Percentiles rank a stretch among this genome's conserved stretches.
phyloP scores from a whole-genome alignment of 2,888 invertebrate species.

The Falcaria lacertinaria region DNA sequence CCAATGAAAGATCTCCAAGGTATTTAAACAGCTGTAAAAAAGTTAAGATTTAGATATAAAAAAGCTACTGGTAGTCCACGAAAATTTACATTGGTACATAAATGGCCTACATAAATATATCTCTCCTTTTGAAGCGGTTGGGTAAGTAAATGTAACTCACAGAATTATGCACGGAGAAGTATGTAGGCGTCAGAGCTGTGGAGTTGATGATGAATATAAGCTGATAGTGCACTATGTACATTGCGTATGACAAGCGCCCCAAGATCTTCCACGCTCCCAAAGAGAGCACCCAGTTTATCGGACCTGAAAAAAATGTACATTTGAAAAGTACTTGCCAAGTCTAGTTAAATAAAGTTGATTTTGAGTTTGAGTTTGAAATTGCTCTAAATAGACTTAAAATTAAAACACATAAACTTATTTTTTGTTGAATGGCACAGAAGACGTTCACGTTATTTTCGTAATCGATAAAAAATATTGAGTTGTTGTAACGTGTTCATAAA shows the following conservation, averaged over 20 bases:
- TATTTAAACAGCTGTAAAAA: conserved; percentile 45
- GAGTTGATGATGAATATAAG: conserved; percentile 38
- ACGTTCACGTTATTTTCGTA: too few species aligned
- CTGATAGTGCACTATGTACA: conserved; percentile 73
- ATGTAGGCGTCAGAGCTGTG: conserved; percentile 24
- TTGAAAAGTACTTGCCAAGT: background rate
- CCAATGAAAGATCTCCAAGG: conserved; percentile 32
- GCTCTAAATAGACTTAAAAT: too few species aligned
- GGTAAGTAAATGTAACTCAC: conserved; percentile 20
- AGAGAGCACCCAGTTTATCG: conserved; percentile 71
- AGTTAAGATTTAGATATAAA: background rate
- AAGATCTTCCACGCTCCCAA: conserved; percentile 68
- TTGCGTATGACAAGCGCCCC: conserved; percentile 73
- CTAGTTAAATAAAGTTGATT: too few species aligned
- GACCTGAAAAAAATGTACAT: conserved; percentile 38
- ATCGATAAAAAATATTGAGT: too few species aligned
- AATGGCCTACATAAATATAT: background rate
- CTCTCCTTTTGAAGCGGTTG: too few species aligned
- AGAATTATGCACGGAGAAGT: conserved; percentile 30
- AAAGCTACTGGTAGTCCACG: too few species aligned
- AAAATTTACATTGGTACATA: too few species aligned
- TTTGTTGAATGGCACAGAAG: too few species aligned
- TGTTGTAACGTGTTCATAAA: too few species aligned
- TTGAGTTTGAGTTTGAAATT: too few species aligned
- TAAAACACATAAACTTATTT: too few species aligned